Evolutionary conservation across 2,888 invertebrate species (phyloP), one percentile per base, ranked within the genome.

Genomic region (Tenthredo notha): DNA sequence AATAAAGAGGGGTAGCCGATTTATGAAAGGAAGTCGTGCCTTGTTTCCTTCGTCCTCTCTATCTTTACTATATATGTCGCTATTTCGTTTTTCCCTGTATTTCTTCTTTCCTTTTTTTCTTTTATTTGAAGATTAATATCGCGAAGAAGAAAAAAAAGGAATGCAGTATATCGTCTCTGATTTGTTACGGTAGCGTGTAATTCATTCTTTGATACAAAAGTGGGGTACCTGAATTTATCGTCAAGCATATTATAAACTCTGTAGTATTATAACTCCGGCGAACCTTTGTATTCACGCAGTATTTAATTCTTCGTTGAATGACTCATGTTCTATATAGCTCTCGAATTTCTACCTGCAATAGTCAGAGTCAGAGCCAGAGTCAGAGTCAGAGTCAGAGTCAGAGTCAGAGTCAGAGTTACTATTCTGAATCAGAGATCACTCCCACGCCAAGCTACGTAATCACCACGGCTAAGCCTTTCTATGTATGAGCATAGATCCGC

Each of bases 341-440:
- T 70, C 40, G 15, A 74, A 74, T 43, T 74, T 74, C n/a, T 74
- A 74, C 74, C 74, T 74, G 74, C 15, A 67, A 67, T 4, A 67
- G 33, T 15, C 33, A 33, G 33, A 40, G 43, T 21, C 9, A 67
- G 67, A 67, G 33, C 2, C 33, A 67, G 33, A 43, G 18, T 18
- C 15, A 5, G 15, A 70, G 33, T 15, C 33, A 12, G 10, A 70
- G n/a, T n/a, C n/a, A n/a, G n/a, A n/a, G n/a, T n/a, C n/a, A n/a
- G n/a, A n/a, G n/a, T n/a, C n/a, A n/a, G n/a, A n/a, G n/a, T 10
- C 50, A 47, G 47, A 40, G n/a, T 18, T 77, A n/a, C 29, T 25
- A 5, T 77, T 77, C 33, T 77, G 54, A 77, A 50, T 77, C 77
- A 77, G 54, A 77, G 50, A 77, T 77, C 77, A 77, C 77, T 54